Evolutionary conservation across 2,888 invertebrate species (phyloP), one percentile per base, ranked within the genome.

Genomic region (Ophion ellenae): DNA sequence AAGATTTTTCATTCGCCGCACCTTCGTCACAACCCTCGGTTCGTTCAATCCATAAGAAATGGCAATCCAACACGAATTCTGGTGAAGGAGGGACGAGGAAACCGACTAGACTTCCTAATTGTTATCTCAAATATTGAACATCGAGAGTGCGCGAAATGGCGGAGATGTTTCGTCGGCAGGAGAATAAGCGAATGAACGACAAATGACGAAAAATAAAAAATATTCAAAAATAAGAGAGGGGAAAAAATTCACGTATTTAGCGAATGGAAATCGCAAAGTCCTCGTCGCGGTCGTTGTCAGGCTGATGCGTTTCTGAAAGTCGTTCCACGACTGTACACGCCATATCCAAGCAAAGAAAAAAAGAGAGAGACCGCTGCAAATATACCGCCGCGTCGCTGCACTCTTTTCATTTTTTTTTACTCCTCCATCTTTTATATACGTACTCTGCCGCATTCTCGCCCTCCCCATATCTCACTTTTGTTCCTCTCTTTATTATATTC

Each of bases 261-360:
- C 76, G 61, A 80, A 82, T 82, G 79, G 76, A 85, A 82, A 85
- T 78, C 28, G 76, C 76, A 40, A 67, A 64, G 57, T 66, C 75
- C 36, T 81, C 69, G 28, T 66, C 63, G 77, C 40, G 24, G 64
- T 32, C 66, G 85, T 66, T 67, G 81, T 66, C 64, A 70, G 77
- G 67, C 28, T 36, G 75, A 57, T 63, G 83, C 53, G 66, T 71
- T 70, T 80, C 80, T 83, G 64, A 74, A 86, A 86, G 82, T 77
- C 69, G 75, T 77, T 69, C 73, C 40, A 67, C 76, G 71, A 80
- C 77, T 59, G 47, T 63, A 36, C 59, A 61, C 74, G 64, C 79
- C 28, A 66, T 24, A 57, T 57, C 45, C 61, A 59, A 24, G 40
- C 45, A 11, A 59, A 74, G 59, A 14, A 61, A 59, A 74, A 67